Percentiles rank a stretch among this genome's conserved stretches.
These are phyloP conservation scores for Danionella cerebrum DNA, from an alignment of 2,113 vertebrate genomes.

Conservation along the genomic window DNA sequence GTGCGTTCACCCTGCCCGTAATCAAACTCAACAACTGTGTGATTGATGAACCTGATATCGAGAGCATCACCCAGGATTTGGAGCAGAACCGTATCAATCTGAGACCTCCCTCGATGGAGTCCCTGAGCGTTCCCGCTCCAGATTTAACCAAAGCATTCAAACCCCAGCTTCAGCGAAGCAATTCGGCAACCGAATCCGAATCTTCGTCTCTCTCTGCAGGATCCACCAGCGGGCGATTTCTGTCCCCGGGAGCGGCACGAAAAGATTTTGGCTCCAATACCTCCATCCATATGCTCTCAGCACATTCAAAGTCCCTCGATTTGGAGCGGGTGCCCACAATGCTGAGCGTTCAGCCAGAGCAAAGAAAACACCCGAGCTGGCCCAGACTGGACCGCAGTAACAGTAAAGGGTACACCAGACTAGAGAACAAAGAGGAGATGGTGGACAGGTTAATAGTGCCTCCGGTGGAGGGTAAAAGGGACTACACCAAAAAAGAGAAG, in stretches of 20 bases:
- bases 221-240: constrained; percentile 75
- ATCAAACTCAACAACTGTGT: constrained; percentile 99
- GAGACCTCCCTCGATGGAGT: constrained; percentile 78
- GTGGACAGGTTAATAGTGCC: constrained; percentile 76
- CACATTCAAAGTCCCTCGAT: constrained; percentile 94
- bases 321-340: constrained; percentile 76
- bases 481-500: constrained; percentile 95
- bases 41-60: constrained; percentile 90
- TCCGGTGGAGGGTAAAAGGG: constrained; percentile 62
- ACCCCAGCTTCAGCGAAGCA: constrained; percentile 69
- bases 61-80: constrained; percentile 85
- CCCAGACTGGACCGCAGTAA: constrained; percentile 90
- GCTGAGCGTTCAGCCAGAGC: constrained; percentile 83
- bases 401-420: constrained; percentile 87
- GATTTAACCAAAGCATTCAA: constrained; percentile 73
- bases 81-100: constrained; percentile 56
- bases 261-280: constrained; percentile 92
- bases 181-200: constrained; percentile 69
- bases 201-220: constrained; percentile 67
- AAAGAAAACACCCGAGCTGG: constrained; percentile 95
- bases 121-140: constrained; percentile 72
- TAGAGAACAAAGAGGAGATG: constrained; percentile 92
- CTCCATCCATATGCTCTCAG: constrained; percentile 84
- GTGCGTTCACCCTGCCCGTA: constrained; percentile 91
- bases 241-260: constrained; percentile 83